Conservation (phyloP, 37 sponge, comb jelly and placozoan species). For the Lycopodina hypogea region DNA sequence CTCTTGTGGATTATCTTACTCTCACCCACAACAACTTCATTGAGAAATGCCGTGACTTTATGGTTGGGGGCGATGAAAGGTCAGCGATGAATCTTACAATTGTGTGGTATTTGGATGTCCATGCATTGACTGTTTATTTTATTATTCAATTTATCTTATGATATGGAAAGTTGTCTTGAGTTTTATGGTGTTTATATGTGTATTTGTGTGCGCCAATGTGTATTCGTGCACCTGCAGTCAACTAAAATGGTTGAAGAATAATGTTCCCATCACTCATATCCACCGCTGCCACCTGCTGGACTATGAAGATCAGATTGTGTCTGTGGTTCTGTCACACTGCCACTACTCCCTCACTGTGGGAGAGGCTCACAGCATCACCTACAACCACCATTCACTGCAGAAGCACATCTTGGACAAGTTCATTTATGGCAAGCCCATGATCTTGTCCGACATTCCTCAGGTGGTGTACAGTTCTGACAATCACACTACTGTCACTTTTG, state of each 20-base stretch:
- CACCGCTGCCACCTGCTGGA: conserved; percentile 63
- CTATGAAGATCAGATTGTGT: conserved; percentile 64
- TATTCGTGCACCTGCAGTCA: too few species aligned
- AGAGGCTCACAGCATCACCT: conserved; percentile 60
- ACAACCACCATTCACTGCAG: conserved; percentile 78
- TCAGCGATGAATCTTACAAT: not conserved
- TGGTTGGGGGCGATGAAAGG: conserved; percentile 8
- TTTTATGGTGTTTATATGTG: too few species aligned
- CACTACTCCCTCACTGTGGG: conserved; percentile 73
- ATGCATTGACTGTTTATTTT: not conserved
- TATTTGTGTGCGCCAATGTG: too few species aligned
- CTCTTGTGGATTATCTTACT: conserved; percentile 62
- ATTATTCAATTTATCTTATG: not conserved
- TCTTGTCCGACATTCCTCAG: conserved; percentile 53
- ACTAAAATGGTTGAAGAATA: conserved; percentile 15
- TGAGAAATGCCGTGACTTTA: conserved; percentile 41
- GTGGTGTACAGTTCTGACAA: conserved; percentile 58
- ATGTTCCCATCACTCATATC: conserved; percentile 59
- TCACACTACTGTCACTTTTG: conserved; percentile 48
- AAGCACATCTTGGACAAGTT: conserved; percentile 78
- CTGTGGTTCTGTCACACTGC: conserved; percentile 77
- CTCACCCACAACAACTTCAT: conserved; percentile 70
- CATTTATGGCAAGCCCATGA: conserved; percentile 67
- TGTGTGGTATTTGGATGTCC: not conserved
- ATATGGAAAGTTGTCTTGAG: not conserved